These are phyloP conservation scores for Campylomormyrus tamandua DNA, from an alignment of 2,113 vertebrate genomes.

Conservation along the genomic window DNA sequence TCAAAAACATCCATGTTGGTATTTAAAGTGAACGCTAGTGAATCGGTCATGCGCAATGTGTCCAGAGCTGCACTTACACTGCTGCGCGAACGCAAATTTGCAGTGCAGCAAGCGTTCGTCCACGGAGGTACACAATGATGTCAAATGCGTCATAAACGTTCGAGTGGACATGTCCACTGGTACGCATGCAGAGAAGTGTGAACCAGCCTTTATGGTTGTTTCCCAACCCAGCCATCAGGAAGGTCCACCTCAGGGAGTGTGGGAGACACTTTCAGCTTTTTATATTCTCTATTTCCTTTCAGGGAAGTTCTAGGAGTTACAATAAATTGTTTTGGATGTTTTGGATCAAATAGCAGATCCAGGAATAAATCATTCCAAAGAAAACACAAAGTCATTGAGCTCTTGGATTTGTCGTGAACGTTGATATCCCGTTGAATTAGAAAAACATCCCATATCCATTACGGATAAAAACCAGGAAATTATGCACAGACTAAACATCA, in stretches of 20 bases:
- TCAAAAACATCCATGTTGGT: too few relatives aligned
- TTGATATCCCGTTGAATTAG: not conserved
- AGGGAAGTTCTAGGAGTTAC: not conserved
- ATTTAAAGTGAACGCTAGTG: too few relatives aligned
- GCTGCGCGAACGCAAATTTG: too few relatives aligned
- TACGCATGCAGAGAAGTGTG: too few relatives aligned
- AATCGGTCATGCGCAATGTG: too few relatives aligned
- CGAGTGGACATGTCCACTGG: too few relatives aligned
- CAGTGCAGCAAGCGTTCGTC: too few relatives aligned
- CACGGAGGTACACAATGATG: too few relatives aligned
- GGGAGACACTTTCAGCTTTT: not conserved
- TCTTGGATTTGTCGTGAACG: not conserved
- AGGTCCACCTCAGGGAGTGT: not conserved
- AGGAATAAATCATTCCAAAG: not conserved
- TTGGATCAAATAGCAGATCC: not conserved
- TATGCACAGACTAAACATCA: not conserved
- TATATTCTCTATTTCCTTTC: not conserved
- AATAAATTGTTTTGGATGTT: not conserved
- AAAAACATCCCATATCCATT: not conserved
- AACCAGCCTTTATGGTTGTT: not conserved
- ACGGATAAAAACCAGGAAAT: conserved; percentile 1
- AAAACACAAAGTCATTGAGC: not conserved
- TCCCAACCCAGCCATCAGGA: not conserved
- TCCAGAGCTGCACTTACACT: too few relatives aligned
- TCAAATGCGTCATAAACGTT: too few relatives aligned